A percentile compares a stretch with the other conserved stretches of the same genome.
Evolutionary conservation across 1,140 invertebrate species (phyloP).

Genomic region (Drosophila ogumai): DNA sequence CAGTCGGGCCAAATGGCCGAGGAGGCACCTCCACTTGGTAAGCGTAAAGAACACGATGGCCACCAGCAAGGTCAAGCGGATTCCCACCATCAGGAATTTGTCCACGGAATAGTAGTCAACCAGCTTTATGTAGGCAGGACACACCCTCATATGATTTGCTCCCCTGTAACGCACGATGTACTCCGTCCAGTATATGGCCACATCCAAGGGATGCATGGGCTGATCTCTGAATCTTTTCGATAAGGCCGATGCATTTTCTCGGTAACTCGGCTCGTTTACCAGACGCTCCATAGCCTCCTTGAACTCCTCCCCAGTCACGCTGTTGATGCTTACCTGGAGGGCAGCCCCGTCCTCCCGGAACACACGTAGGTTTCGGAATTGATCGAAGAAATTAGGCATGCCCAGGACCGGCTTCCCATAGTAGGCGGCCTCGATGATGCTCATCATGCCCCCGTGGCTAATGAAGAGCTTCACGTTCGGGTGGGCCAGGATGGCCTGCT

Average conservation of each 20-base stretch:
- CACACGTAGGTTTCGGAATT: slow-evolving; percentile 86
- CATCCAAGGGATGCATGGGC: slow-evolving; percentile 87
- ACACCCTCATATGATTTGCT: slow-evolving; percentile 85
- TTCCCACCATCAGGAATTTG: slow-evolving; percentile 44
- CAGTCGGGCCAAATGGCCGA: background rate
- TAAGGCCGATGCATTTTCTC: slow-evolving; percentile 84
- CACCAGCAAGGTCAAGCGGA: slow-evolving; percentile 29
- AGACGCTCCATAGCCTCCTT: slow-evolving; percentile 36
- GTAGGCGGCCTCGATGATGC: slow-evolving; percentile 89
- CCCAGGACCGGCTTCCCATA: slow-evolving; percentile 89
- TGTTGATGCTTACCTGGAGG: slow-evolving; percentile 55
- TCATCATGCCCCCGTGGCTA: slow-evolving; percentile 90
- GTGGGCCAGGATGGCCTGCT: slow-evolving; percentile 90
- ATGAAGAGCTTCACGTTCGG: slow-evolving; percentile 89
- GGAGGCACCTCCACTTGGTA: slow-evolving; percentile 12
- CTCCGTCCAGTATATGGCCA: slow-evolving; percentile 90
- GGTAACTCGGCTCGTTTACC: slow-evolving; percentile 58
- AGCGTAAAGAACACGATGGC: slow-evolving; percentile 19
- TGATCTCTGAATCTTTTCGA: slow-evolving; percentile 88
- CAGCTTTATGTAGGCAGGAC: slow-evolving; percentile 85
- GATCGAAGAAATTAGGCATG: slow-evolving; percentile 89
- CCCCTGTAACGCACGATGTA: slow-evolving; percentile 88
- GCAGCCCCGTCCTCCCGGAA: slow-evolving; percentile 84
- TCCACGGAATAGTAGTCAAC: slow-evolving; percentile 87
- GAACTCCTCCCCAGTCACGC: slow-evolving; percentile 33